Conservation (phyloP, 35 echinoderm and acorn worm species). For the Strongylocentrotus purpuratus region DNA sequence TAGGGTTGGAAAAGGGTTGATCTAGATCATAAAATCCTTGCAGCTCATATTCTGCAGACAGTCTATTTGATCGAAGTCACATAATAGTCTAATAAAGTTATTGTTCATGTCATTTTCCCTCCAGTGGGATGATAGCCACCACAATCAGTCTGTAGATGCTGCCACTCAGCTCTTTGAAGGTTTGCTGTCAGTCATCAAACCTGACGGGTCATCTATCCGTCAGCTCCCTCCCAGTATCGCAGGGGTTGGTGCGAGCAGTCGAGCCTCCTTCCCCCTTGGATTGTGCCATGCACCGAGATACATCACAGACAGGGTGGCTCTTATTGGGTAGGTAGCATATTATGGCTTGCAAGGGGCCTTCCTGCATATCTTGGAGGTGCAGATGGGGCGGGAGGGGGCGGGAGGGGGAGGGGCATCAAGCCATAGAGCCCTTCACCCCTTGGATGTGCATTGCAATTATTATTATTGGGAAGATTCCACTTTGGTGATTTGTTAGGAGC, state of each 20-base stretch:
- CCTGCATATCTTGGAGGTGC: background rate
- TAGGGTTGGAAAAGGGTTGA: too few species aligned
- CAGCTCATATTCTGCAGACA: too few species aligned
- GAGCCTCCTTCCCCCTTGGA: conserved; percentile 86
- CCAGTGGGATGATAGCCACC: conserved; percentile 93
- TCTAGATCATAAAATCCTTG: background rate
- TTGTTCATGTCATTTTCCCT: background rate
- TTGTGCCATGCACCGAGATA: conserved; percentile 93
- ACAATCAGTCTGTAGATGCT: conserved; percentile 60
- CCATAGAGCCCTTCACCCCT: too few species aligned
- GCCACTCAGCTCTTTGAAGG: conserved; percentile 73
- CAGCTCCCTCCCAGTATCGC: conserved; percentile 91
- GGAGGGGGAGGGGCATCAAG: too few species aligned
- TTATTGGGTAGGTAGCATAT: conserved; percentile 79
- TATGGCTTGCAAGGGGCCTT: background rate
- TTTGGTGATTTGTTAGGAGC: too few species aligned
- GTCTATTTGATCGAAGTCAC: background rate
- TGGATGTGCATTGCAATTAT: too few species aligned
- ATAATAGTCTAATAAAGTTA: background rate
- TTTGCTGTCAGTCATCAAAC: conserved; percentile 63
- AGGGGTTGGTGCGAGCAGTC: conserved; percentile 78
- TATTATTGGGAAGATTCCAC: too few species aligned
- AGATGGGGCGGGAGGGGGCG: too few species aligned
- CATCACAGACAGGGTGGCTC: conserved; percentile 85
- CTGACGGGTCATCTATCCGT: conserved; percentile 82